Base-by-base conservation (phyloP, 2,888 invertebrate species). In the Hanleya hanleyi region DNA sequence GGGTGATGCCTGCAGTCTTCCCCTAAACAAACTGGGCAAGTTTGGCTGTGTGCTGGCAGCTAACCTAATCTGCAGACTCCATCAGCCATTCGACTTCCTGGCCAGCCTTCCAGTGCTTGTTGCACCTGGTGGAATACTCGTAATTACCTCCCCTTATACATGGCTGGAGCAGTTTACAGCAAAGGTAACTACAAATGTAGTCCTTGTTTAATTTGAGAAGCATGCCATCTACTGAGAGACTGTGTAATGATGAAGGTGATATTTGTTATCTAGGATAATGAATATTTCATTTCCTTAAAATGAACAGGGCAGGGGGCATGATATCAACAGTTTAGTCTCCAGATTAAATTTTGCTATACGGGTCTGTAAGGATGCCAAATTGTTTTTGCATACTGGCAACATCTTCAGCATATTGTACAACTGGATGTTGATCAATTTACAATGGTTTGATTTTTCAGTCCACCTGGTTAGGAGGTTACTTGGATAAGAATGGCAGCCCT, bases 1-100 rank as follows among this genome's bases (percentile, higher is more conserved):
- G 71, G 90, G 90, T 15, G 90, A 90, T 84, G 90, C 90, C 3
- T 90, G 89, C 75, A 78, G 84, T 72, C 78, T 90, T 49, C 85
- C 86, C 1, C n/a, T n/a, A n/a, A 73, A 70, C 33, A 76, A 83
- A 71, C 79, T 90, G 51, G 90, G 89, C 2, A 71, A 84, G 74
- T 90, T 89, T 84, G 89, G 86, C 38, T 84, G 89, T 76, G 84
- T 90, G 1, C 77, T 90, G 41, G 90, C 89, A 32, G 88, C 89
- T 0, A 90, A 90, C 71, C 77, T 90, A 57, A 83, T 90, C 41
- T 88, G 88, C 74, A 82, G 89, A 18, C 83, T 90, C 18, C 87
- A 86, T 64, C 77, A 83, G 36, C 88, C 90, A 2, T 80, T 78
- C 37, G 70, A 82, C 33, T 90, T 90, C 79, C 79, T 90, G 18